Percentiles rank a stretch among this genome's conserved stretches.
Evolutionary conservation across 2,888 invertebrate genomes (phyloP).

Genomic region (Chaetogeoica ovagalla): DNA sequence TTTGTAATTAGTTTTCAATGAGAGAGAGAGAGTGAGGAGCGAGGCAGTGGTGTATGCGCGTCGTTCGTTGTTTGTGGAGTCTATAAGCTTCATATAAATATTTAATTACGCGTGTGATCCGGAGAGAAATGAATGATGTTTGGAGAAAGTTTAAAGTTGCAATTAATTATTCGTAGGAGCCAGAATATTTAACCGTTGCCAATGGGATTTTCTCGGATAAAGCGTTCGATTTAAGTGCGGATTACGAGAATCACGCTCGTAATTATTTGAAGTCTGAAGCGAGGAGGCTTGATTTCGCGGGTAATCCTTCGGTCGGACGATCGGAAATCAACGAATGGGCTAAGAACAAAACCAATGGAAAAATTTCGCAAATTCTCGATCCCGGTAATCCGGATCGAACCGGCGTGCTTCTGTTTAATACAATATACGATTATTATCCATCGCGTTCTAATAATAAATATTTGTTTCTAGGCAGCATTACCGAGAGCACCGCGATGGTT

Average conservation of each 20-base stretch:
- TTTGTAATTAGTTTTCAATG: no score
- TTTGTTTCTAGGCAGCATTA: not conserved
- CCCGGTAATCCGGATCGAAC: not conserved
- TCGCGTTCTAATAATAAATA: no score
- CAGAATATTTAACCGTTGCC: conserved; percentile 6
- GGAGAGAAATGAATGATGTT: not conserved
- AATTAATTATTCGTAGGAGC: conserved; percentile 21
- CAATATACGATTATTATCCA: no score
- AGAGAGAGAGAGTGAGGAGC: no score
- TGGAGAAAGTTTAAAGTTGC: not conserved
- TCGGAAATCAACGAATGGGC: conserved; percentile 38
- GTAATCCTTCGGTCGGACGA: conserved; percentile 1
- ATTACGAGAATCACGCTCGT: conserved; percentile 7
- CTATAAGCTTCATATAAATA: not conserved
- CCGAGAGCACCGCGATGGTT: not conserved
- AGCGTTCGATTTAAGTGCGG: conserved; percentile 12
- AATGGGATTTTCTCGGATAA: conserved; percentile 37
- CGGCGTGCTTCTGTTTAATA: no score
- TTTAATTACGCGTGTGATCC: not conserved
- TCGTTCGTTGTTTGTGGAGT: no score
- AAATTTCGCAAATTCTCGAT: conserved; percentile 7
- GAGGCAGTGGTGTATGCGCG: no score
- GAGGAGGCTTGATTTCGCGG: conserved; percentile 15
- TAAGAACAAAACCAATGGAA: conserved; percentile 19
- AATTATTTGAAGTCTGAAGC: conserved; percentile 35